Evolutionary conservation across 2,113 vertebrate species (phyloP).

Genomic region (Clarias magur): DNA sequence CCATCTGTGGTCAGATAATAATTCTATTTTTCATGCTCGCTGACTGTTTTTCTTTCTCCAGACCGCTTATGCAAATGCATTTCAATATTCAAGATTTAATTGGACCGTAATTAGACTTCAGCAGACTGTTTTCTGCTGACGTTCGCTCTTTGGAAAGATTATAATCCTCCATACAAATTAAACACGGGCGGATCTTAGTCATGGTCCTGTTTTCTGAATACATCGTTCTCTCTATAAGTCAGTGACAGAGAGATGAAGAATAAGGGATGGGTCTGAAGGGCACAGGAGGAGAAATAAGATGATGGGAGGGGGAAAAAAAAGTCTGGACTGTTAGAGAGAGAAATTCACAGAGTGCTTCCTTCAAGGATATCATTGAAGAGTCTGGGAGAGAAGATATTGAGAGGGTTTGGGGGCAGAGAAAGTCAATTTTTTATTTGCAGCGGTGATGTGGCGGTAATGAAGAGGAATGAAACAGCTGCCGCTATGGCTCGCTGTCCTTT

Average conservation of each 20-base stretch:
- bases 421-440: constrained; percentile 51
- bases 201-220: constrained; percentile 42
- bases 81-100: constrained; percentile 41
- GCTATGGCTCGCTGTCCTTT: constrained; percentile 40
- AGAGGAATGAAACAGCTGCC: constrained; percentile 54
- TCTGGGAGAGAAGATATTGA: constrained; percentile 8
- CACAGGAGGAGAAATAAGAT: neutral
- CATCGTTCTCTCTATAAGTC: constrained; percentile 38
- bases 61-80: constrained; percentile 17
- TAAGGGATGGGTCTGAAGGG: constrained; percentile 29
- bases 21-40: neutral
- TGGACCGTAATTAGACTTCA: neutral
- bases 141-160: constrained; percentile 23
- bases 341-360: constrained; percentile 11
- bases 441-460: constrained; percentile 54
- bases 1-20: neutral
- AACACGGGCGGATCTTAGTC: constrained; percentile 25
- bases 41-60: constrained; percentile 15
- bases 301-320: constrained; percentile 16
- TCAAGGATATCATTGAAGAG: constrained; percentile 34
- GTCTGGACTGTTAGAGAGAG: neutral
- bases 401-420: constrained; percentile 21
- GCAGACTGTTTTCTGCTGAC: constrained; percentile 8
- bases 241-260: constrained; percentile 23
- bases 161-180: constrained; percentile 14